Evolutionary conservation across 2,797 vertebrate genomes (phyloP).

Genomic region (Melanotaenia nigrans): DNA sequence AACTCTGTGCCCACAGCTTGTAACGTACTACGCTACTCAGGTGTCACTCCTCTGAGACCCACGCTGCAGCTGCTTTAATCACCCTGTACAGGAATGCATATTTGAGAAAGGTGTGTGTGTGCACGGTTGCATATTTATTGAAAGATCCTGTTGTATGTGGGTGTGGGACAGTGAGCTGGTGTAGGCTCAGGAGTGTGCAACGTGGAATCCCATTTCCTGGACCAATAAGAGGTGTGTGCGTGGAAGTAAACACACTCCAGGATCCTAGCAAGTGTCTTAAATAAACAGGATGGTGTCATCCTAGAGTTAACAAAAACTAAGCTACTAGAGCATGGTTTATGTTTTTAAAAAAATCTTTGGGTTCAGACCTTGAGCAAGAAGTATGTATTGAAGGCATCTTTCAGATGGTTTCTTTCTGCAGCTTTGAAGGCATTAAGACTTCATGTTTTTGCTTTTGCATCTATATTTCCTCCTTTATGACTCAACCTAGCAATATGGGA

Average conservation of each 20-base stretch:
- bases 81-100: conserved; percentile 76
- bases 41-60: conserved; percentile 41
- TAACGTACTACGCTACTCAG: conserved; percentile 19
- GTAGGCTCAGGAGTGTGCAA: conserved; percentile 69
- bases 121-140: conserved; percentile 83
- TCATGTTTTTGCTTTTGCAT: background rate
- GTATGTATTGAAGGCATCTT: background rate
- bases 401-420: background rate
- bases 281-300: conserved; percentile 46
- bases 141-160: conserved; percentile 84
- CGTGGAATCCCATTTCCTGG: conserved; percentile 74
- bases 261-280: conserved; percentile 67
- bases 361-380: background rate
- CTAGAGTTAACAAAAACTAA: conserved; percentile 49
- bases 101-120: conserved; percentile 87
- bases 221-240: conserved; percentile 53
- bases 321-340: background rate
- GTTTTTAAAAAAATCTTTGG: background rate
- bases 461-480: background rate
- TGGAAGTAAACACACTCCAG: conserved; percentile 77
- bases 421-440: background rate
- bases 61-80: conserved; percentile 78
- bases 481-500: too few species aligned
- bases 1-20: conserved; percentile 14
- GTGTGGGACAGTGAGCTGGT: conserved; percentile 74